These are phyloP conservation scores for Pipistrellus kuhlii DNA, from an alignment of 2,797 vertebrate species.

Conservation along the genomic window DNA sequence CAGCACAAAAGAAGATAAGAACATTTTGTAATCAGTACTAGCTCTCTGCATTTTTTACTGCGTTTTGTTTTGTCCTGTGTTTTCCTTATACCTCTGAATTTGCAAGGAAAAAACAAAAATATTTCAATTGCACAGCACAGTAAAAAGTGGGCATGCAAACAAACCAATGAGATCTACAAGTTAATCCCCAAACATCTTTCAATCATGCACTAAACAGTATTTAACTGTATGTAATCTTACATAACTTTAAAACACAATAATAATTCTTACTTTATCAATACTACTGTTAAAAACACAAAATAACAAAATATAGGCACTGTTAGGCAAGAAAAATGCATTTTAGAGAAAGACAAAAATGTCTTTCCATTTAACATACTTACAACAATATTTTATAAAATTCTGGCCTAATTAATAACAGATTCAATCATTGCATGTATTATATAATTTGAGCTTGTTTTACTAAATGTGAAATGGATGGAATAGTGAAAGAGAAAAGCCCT, in stretches of 20 bases:
- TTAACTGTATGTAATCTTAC: neutral
- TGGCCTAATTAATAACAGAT: neutral
- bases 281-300: neutral
- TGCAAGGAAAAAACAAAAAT: neutral
- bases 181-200: neutral
- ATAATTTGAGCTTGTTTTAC: neutral
- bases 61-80: neutral
- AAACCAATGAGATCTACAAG: neutral
- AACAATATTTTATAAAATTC: neutral
- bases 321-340: neutral
- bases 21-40: neutral
- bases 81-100: neutral
- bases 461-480: neutral
- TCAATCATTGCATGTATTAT: neutral
- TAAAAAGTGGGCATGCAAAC: neutral
- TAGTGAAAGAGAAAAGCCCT: neutral
- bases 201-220: neutral
- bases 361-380: neutral
- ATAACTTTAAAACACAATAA: neutral
- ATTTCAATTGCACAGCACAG: neutral
- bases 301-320: neutral
- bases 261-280: neutral
- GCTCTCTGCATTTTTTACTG: neutral
- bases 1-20: neutral
- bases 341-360: neutral